Percentiles rank a stretch among this genome's conserved stretches.
phyloP scores from a whole-genome alignment of 2,888 invertebrate species.

The Amblyjoppa proteus region DNA sequence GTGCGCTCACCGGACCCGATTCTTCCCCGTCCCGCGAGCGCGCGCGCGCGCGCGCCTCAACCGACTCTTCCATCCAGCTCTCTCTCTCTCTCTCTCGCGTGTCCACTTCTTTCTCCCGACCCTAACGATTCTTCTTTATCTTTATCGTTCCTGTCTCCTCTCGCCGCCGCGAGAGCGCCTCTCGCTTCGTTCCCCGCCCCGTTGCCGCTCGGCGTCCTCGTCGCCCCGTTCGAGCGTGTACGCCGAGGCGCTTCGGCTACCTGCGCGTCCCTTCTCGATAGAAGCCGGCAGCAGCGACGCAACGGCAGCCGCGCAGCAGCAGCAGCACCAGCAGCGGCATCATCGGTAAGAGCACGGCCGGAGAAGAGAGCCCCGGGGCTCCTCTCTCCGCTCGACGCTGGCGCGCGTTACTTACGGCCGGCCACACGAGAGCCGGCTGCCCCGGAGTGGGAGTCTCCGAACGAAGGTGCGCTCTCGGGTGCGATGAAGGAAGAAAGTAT shows the following conservation, averaged over 20 bases:
- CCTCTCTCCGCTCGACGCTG: constrained; percentile 25
- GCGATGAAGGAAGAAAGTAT: constrained; percentile 13
- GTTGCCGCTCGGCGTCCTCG: constrained; percentile 15
- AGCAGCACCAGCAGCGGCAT: constrained; percentile 21
- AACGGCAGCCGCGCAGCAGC: neutral
- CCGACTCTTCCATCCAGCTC: constrained; percentile 18
- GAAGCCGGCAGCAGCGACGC: constrained; percentile 19
- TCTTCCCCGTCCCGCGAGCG: constrained; percentile 43
- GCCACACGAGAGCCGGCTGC: constrained; percentile 22
- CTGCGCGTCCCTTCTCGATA: constrained; percentile 73
- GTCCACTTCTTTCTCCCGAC: constrained; percentile 50
- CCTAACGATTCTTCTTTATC: constrained; percentile 64
- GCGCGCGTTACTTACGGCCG: constrained; percentile 43
- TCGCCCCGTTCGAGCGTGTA: neutral
- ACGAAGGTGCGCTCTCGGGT: constrained; percentile 11
- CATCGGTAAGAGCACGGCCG: constrained; percentile 35
- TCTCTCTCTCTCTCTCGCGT: constrained; percentile 62
- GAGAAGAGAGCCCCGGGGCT: constrained; percentile 40
- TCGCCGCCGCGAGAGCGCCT: constrained; percentile 15
- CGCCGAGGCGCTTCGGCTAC: constrained; percentile 74
- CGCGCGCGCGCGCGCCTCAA: constrained; percentile 16
- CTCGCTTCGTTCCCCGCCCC: neutral
- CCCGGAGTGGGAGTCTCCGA: constrained; percentile 23
- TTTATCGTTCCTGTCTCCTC: constrained; percentile 46
- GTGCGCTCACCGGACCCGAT: constrained; percentile 69